A percentile compares a stretch with the other conserved stretches of the same genome.
Conservation (phyloP, 2,113 vertebrate species). For the Mola mola region DNA sequence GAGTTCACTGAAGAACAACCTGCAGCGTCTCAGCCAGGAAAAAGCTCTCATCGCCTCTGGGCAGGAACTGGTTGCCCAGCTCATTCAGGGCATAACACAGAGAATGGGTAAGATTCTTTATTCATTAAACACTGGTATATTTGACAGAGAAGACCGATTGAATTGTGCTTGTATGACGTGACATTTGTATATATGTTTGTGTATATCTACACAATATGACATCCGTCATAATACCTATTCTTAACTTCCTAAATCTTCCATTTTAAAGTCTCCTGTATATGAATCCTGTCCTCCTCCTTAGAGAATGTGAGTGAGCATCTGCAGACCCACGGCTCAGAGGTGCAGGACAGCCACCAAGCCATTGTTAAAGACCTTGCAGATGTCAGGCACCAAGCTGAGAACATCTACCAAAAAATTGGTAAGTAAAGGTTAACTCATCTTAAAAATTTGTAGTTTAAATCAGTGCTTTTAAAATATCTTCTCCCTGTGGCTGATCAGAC, state of each 20-base stretch:
- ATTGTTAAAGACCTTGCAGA: constrained; percentile 74
- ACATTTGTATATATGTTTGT: no score
- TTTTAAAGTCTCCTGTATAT: no score
- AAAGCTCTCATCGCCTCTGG: constrained; percentile 79
- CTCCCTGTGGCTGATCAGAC: constrained; percentile 68
- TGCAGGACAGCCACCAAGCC: constrained; percentile 66
- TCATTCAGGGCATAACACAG: constrained; percentile 78
- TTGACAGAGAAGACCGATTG: no score
- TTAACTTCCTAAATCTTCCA: no score
- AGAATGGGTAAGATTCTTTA: constrained; percentile 79
- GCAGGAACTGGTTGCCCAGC: constrained; percentile 76
- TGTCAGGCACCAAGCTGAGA: constrained; percentile 68
- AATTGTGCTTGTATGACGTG: no score
- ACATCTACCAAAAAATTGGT: constrained; percentile 82
- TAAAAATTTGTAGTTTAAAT: background rate
- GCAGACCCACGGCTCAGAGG: constrained; percentile 70
- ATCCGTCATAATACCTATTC: no score
- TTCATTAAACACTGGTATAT: no score
- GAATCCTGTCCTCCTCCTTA: constrained; percentile 30
- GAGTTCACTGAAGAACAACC: constrained; percentile 69
- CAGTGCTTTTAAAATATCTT: background rate
- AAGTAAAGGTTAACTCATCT: no score
- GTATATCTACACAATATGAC: no score
- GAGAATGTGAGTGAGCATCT: constrained; percentile 78
- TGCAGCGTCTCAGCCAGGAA: constrained; percentile 74